These are phyloP conservation scores for Hippocampus barbouri DNA, from an alignment of 2,113 vertebrate species.

Conservation along the genomic window DNA sequence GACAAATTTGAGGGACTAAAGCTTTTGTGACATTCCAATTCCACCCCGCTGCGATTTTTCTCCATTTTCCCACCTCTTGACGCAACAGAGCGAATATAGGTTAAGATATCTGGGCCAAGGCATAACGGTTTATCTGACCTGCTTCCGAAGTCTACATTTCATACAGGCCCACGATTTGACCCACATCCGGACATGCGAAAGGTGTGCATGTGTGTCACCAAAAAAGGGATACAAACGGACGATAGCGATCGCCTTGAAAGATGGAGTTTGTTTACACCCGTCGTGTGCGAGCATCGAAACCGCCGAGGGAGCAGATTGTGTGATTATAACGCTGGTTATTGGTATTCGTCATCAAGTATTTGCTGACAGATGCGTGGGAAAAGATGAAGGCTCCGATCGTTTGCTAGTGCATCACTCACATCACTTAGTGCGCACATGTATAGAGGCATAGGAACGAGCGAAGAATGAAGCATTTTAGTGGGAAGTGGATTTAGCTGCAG, in stretches of 20 bases:
- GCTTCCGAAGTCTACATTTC: constrained; percentile 30
- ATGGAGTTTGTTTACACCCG: constrained; percentile 30
- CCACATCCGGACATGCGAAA: constrained; percentile 34
- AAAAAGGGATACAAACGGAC: constrained; percentile 19
- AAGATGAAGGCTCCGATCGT: constrained; percentile 11
- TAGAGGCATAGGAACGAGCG: constrained; percentile 28
- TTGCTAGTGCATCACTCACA: not conserved
- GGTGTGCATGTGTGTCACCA: constrained; percentile 27
- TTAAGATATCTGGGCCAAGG: constrained; percentile 43
- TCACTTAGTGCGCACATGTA: constrained; percentile 8
- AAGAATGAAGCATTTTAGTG: constrained; percentile 53
- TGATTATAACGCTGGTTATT: constrained; percentile 11
- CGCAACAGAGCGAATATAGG: constrained; percentile 43
- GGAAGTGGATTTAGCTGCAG: constrained; percentile 65
- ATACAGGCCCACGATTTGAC: constrained; percentile 39
- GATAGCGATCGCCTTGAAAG: not conserved
- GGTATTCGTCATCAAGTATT: constrained; percentile 32
- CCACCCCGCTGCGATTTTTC: constrained; percentile 4
- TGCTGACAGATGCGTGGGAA: constrained; percentile 15
- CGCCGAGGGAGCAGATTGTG: constrained; percentile 29
- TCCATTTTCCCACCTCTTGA: constrained; percentile 15
- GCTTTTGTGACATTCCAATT: constrained; percentile 11
- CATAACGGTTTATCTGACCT: constrained; percentile 55
- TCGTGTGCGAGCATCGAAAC: constrained; percentile 33
- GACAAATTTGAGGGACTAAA: constrained; percentile 20